A percentile compares a stretch with the other conserved stretches of the same genome.
Evolutionary conservation across 2,888 invertebrate genomes (phyloP).

Genomic region (Loripinus fragilis): DNA sequence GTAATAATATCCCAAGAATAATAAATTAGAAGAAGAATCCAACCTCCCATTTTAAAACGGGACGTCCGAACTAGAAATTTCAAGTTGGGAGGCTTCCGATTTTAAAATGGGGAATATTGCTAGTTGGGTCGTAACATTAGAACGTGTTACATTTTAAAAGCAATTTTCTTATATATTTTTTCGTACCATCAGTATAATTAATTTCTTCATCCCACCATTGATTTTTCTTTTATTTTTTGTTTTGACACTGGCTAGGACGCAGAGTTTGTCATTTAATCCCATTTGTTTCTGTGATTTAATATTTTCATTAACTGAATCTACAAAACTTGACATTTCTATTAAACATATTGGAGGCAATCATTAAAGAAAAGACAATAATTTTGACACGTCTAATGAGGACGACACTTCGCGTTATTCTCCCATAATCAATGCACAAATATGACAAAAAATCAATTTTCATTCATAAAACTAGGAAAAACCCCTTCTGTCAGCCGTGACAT

Average conservation of each 20-base stretch:
- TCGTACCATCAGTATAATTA: too few species aligned
- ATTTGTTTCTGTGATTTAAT: conserved; percentile 13
- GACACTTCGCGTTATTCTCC: conserved; percentile 50
- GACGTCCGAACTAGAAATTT: too few species aligned
- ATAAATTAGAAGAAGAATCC: too few species aligned
- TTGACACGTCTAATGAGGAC: conserved; percentile 47
- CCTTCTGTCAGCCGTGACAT: conserved; percentile 39
- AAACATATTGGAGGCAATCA: conserved; percentile 41
- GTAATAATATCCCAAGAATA: too few species aligned
- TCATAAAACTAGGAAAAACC: conserved; percentile 42
- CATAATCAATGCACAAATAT: conserved; percentile 49
- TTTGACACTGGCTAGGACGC: conserved; percentile 8
- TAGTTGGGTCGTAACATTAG: too few species aligned
- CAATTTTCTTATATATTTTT: too few species aligned
- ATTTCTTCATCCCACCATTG: too few species aligned
- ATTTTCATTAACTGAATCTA: not conserved
- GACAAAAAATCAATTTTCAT: conserved; percentile 58
- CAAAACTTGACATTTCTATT: conserved; percentile 4
- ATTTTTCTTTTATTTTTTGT: too few species aligned
- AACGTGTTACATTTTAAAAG: too few species aligned
- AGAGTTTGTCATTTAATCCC: not conserved
- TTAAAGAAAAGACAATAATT: conserved; percentile 45
- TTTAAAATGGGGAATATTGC: too few species aligned
- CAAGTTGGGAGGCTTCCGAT: too few species aligned
- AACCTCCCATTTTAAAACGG: too few species aligned